A percentile compares a stretch with the other conserved stretches of the same genome.
phyloP scores from a whole-genome alignment of 2,888 invertebrate species.

The Drosophila fungiperda region DNA sequence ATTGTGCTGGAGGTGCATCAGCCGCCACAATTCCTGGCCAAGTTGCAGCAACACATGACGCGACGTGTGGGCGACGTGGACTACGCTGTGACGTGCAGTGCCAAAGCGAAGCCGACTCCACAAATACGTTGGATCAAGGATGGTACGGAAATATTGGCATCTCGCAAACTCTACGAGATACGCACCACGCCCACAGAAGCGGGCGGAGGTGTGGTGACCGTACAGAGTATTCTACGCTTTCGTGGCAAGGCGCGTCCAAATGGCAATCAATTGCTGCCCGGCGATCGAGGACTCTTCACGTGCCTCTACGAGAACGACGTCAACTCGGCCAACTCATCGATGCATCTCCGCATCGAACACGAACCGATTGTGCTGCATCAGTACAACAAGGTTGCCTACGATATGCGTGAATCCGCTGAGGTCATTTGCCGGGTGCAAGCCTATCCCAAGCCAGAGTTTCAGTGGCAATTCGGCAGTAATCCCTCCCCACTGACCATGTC shows the following conservation, averaged over 20 bases:
- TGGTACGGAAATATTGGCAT: slow-evolving; percentile 91
- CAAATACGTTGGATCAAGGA: slow-evolving; percentile 94
- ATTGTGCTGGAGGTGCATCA: slow-evolving; percentile 94
- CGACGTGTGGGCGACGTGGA: slow-evolving; percentile 92
- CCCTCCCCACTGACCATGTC: slow-evolving; percentile 91
- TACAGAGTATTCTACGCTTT: slow-evolving; percentile 93
- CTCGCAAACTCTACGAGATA: slow-evolving; percentile 92
- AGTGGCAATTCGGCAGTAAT: slow-evolving; percentile 94
- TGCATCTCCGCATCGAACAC: slow-evolving; percentile 96
- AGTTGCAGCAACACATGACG: slow-evolving; percentile 93
- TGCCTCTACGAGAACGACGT: slow-evolving; percentile 96
- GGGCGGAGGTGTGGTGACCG: slow-evolving; percentile 90
- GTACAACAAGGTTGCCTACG: slow-evolving; percentile 95
- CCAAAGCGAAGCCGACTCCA: slow-evolving; percentile 95
- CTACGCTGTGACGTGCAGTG: slow-evolving; percentile 93
- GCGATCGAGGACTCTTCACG: slow-evolving; percentile 94
- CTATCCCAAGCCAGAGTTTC: slow-evolving; percentile 96
- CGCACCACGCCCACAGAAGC: slow-evolving; percentile 90
- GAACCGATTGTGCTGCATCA: slow-evolving; percentile 94
- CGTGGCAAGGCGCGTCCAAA: slow-evolving; percentile 91
- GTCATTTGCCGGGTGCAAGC: slow-evolving; percentile 95
- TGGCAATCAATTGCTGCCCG: slow-evolving; percentile 91
- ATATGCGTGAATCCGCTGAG: slow-evolving; percentile 92
- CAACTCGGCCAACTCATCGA: slow-evolving; percentile 93
- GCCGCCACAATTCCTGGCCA: slow-evolving; percentile 93